Conservation (phyloP, 2,113 vertebrate genomes). For the Ophthalmolycus amberensis region DNA sequence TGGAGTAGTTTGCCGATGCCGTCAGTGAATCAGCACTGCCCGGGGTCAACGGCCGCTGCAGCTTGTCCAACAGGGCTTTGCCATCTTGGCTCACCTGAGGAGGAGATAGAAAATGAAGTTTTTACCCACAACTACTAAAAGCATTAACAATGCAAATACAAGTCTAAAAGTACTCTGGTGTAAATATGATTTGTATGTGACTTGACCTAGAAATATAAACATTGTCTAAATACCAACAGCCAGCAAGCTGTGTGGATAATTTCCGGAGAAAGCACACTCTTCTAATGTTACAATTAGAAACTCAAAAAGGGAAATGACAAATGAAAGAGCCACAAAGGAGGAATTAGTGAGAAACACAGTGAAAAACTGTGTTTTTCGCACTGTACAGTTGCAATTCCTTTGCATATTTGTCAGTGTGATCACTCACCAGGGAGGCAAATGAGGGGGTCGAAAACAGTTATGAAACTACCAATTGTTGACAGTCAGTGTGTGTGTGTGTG, state of each 20-base stretch:
- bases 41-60: slow-evolving; percentile 95
- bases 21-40: slow-evolving; percentile 95
- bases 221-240: neutral
- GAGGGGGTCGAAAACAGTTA: neutral
- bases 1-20: slow-evolving; percentile 97
- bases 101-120: neutral
- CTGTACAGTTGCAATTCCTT: neutral
- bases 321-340: neutral
- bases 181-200: neutral
- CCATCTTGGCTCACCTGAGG: slow-evolving; percentile 96
- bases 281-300: neutral
- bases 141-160: neutral
- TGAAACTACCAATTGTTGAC: neutral
- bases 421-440: neutral
- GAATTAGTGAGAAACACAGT: neutral
- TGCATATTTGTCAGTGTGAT: neutral
- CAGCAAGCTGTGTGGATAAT: neutral
- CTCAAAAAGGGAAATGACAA: neutral
- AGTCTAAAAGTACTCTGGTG: neutral
- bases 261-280: neutral
- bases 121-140: neutral
- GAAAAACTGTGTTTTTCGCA: neutral
- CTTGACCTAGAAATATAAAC: neutral
- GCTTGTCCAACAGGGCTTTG: slow-evolving; percentile 96
- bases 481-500: neutral